Conservation (phyloP, 2,888 invertebrate genomes). For the Onchidella celtica region DNA sequence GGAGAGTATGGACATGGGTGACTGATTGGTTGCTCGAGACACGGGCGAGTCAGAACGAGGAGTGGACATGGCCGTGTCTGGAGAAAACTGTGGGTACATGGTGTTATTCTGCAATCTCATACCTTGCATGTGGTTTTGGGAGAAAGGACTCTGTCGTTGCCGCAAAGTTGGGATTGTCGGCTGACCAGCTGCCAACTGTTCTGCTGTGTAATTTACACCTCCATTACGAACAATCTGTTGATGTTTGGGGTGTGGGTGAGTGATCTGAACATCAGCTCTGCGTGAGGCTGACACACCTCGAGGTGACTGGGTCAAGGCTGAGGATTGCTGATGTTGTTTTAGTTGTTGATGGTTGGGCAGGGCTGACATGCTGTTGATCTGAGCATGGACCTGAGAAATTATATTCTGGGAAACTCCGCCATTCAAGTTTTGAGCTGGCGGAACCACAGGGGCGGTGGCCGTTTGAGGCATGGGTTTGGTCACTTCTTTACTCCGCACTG, state of each 20-base stretch:
- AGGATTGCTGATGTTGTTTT: constrained; percentile 30
- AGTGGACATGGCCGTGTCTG: constrained; percentile 48
- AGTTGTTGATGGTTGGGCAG: constrained; percentile 60
- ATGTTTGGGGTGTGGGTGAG: constrained; percentile 27
- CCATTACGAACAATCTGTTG: constrained; percentile 47
- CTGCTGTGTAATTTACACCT: constrained; percentile 73
- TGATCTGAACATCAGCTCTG: constrained; percentile 34
- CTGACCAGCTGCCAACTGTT: constrained; percentile 81
- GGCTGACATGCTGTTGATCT: constrained; percentile 61
- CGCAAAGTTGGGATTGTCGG: constrained; percentile 55
- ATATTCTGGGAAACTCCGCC: constrained; percentile 76
- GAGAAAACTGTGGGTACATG: constrained; percentile 49
- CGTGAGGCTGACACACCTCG: constrained; percentile 14
- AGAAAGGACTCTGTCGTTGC: constrained; percentile 17
- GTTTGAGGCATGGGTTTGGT: constrained; percentile 97
- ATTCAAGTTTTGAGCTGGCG: constrained; percentile 36
- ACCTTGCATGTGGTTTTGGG: constrained; percentile 54
- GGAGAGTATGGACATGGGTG: constrained; percentile 78
- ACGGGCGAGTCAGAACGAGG: constrained; percentile 61
- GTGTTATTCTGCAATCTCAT: constrained; percentile 55
- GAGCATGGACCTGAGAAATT: constrained; percentile 74
- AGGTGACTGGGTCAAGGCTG: constrained; percentile 49
- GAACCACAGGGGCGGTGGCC: constrained; percentile 91
- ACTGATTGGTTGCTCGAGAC: constrained; percentile 75
- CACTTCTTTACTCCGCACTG: constrained; percentile 95